Conservation (phyloP, 1,140 invertebrate species). For the Solenopsis invicta region DNA sequence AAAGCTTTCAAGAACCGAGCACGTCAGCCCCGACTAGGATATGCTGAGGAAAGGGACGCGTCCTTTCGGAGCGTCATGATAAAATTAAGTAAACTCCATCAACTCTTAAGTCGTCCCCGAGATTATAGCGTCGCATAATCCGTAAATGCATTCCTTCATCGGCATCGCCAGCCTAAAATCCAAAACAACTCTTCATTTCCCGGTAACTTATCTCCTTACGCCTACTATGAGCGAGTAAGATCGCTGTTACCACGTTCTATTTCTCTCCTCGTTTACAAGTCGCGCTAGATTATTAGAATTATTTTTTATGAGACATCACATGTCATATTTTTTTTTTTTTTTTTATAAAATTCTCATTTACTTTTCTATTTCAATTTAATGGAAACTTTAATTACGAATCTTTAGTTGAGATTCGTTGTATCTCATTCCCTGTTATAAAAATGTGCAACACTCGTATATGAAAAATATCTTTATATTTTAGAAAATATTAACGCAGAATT, state of each 20-base stretch:
- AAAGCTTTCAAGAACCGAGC: constrained; percentile 62
- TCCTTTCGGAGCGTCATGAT: constrained; percentile 55
- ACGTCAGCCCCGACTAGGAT: constrained; percentile 49
- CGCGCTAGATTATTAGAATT: constrained; percentile 7
- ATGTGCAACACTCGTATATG: background rate
- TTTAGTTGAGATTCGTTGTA: background rate
- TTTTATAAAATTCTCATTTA: background rate
- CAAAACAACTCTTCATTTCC: constrained; percentile 34
- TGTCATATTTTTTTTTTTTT: background rate
- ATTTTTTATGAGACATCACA: background rate
- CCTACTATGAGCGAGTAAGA: background rate
- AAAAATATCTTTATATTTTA: background rate
- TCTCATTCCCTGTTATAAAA: background rate
- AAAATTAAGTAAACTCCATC: constrained; percentile 68
- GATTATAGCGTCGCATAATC: constrained; percentile 58
- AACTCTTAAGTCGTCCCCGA: constrained; percentile 48
- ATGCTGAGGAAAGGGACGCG: constrained; percentile 28
- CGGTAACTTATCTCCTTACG: constrained; percentile 28
- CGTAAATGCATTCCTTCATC: constrained; percentile 54
- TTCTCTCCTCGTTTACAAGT: background rate
- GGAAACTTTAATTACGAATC: background rate
- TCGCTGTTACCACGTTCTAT: background rate
- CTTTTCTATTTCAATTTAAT: background rate
- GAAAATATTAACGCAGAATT: background rate
- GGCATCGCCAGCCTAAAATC: constrained; percentile 25